phyloP scores from a whole-genome alignment of 2,888 invertebrate species.

The Amblyjoppa fuscipennis region DNA sequence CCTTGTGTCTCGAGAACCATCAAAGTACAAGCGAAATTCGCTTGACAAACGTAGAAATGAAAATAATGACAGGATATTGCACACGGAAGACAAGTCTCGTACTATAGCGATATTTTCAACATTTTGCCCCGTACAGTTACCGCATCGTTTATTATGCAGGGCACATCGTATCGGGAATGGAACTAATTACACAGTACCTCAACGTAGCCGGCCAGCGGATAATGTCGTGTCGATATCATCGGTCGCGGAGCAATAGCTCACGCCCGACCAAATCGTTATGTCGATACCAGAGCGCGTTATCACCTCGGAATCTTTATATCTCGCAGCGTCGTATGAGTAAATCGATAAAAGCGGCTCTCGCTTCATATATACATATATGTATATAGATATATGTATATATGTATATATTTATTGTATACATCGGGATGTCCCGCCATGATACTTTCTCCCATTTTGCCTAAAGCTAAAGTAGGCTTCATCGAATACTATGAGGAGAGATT shows the following conservation, averaged over 20 bases:
- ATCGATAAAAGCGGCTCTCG: conserved; percentile 28
- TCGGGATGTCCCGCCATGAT: not conserved
- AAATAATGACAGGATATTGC: not conserved
- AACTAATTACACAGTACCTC: conserved; percentile 42
- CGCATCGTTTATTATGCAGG: not conserved
- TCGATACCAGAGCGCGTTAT: conserved; percentile 47
- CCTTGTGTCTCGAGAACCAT: not conserved
- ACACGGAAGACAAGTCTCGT: not conserved
- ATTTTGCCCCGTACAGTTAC: not conserved
- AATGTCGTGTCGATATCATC: conserved; percentile 26
- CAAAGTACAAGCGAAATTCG: not conserved
- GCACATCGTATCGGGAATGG: conserved; percentile 7
- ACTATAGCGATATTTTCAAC: not conserved
- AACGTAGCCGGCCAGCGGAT: conserved; percentile 15
- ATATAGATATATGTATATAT: not conserved
- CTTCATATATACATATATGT: not conserved
- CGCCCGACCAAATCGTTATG: conserved; percentile 27
- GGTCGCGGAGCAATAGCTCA: conserved; percentile 35
- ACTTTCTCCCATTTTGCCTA: conserved; percentile 28
- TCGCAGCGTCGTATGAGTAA: conserved; percentile 26
- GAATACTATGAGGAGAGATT: conserved; percentile 22
- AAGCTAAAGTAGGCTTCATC: conserved; percentile 30
- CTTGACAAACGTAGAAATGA: not conserved
- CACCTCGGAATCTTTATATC: conserved; percentile 46
- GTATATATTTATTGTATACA: not conserved